Percentiles rank a stretch among this genome's conserved stretches.
Conservation (phyloP, 1,140 invertebrate genomes). For the Tetramorium parvispinum region DNA sequence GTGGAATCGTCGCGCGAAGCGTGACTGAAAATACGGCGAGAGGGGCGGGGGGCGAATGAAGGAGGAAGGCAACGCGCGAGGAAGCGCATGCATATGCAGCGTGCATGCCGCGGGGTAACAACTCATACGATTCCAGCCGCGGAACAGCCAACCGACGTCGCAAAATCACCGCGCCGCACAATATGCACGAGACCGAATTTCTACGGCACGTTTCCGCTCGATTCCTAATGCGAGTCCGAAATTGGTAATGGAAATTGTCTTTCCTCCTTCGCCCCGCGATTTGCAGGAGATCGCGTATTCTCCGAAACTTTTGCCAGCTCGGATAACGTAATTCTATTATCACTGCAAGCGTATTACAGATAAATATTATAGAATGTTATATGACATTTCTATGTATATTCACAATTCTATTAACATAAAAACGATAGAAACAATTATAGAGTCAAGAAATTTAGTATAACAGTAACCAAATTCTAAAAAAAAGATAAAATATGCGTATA, state of each 20-base stretch:
- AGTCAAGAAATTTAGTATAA: not conserved
- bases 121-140: conserved; percentile 79
- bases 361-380: not conserved
- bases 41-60: not conserved
- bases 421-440: not conserved
- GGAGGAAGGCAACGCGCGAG: conserved; percentile 20
- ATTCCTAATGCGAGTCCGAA: conserved; percentile 59
- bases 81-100: conserved; percentile 83
- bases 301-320: not conserved
- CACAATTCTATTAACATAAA: not conserved
- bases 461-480: not conserved
- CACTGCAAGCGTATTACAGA: not conserved
- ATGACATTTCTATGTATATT: not conserved
- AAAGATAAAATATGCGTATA: not conserved
- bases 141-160: conserved; percentile 73
- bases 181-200: conserved; percentile 81
- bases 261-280: not conserved
- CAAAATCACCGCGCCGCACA: conserved; percentile 60
- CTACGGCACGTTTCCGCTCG: conserved; percentile 74
- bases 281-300: not conserved
- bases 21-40: not conserved
- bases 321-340: conserved; percentile 18
- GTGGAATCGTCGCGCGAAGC: conserved; percentile 48
- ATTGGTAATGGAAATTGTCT: conserved; percentile 41
- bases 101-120: conserved; percentile 83